Evolutionary conservation across 2,888 invertebrate genomes (phyloP).

Genomic region (Pyrrhosoma nymphula): DNA sequence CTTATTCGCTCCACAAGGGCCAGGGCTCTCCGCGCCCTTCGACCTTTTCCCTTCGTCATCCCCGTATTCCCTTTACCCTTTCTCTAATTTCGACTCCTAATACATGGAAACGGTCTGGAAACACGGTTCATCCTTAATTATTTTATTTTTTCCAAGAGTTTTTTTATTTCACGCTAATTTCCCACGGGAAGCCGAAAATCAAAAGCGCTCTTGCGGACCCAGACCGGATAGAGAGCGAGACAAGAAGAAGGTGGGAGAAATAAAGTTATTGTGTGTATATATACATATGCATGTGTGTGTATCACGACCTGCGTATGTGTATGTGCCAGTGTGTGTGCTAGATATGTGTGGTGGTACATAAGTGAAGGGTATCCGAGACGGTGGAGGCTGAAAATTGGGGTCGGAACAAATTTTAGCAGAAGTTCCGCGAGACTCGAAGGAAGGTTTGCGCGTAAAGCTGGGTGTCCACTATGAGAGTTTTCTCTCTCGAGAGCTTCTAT

Average conservation of each 20-base stretch:
- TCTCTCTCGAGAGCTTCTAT: too few relatives aligned
- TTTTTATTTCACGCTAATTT: constrained; percentile 30
- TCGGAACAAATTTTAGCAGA: background rate
- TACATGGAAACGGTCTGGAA: background rate
- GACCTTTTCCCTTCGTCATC: background rate
- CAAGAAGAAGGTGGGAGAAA: background rate
- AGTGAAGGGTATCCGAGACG: background rate
- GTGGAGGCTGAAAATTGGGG: background rate
- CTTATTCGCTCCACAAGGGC: background rate
- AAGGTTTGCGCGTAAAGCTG: too few relatives aligned
- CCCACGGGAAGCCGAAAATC: constrained; percentile 55
- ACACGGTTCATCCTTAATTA: constrained; percentile 25
- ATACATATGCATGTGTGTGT: background rate
- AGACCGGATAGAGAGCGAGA: background rate
- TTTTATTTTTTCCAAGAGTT: constrained; percentile 29
- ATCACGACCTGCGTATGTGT: background rate
- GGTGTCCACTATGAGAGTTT: too few relatives aligned
- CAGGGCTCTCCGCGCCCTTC: background rate
- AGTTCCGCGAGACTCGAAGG: too few relatives aligned
- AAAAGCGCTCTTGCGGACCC: constrained; percentile 2
- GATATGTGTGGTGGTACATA: background rate
- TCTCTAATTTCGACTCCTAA: background rate
- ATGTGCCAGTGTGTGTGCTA: background rate
- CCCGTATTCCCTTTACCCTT: background rate
- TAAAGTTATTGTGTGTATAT: background rate